Base-by-base conservation (phyloP, 2,113 vertebrate species). In the Lophura nycthemera region DNA sequence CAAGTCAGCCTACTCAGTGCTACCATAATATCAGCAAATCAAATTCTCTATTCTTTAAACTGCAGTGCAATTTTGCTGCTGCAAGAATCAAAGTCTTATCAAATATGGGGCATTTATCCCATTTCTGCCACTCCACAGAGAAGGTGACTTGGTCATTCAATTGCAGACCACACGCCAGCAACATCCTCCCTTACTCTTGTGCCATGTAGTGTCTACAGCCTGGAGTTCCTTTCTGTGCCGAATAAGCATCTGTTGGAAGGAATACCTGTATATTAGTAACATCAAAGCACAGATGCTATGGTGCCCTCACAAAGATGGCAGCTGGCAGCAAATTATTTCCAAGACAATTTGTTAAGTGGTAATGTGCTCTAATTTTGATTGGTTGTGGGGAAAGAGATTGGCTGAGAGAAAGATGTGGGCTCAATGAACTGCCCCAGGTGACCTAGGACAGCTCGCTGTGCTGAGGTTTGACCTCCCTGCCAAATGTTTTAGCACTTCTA, bases 361-460 rank as follows among this genome's bases (percentile, higher is more conserved):
- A 34, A 34, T n/a, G n/a, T 60, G 0, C 60, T 56, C 50, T 71
- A 52, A 59, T 59, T 65, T 75, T 47, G n/a, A 54, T 59, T 11
- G 22, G n/a, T 21, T 0, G 0, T 71, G 24, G 24, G n/a, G 75
- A 81, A 92, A 60, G 27, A 50, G n/a, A 13, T 17, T 60, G 75
- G 17, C 59, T 75, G 30, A 83, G 48, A 38, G 32, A 66, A 80
- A 64, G 32, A 65, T 13, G 15, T n/a, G 8, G 42, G 13, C 32
- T 88, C 59, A 36, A 0, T 56, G 59, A 50, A 29, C 47, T 30
- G 56, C 15, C 42, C 56, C 45, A 13, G 47, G 21, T 60, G 30
- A 65, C 34, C n/a, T 70, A 20, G 11, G 16, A 34, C 0, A 0
- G 32, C 36, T 76, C 0, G 0, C 14, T 13, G 42, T 59, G 25